Evolutionary conservation across 2,113 vertebrate genomes (phyloP).

Genomic region (Diphyllodes magnificus): DNA sequence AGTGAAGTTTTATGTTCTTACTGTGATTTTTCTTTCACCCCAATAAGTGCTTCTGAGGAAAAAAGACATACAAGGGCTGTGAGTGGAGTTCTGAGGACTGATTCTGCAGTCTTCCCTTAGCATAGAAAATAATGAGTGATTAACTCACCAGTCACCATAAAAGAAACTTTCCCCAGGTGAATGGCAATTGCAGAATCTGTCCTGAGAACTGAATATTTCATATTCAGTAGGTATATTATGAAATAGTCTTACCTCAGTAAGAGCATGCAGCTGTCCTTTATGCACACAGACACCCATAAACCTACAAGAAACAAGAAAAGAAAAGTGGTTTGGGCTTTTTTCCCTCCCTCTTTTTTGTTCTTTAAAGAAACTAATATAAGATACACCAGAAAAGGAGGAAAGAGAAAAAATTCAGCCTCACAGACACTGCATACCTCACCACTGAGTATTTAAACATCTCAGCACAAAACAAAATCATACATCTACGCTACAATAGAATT

Average conservation of each 20-base stretch:
- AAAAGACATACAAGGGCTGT: not conserved
- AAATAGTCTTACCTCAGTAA: slow-evolving; percentile 90
- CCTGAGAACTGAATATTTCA: not conserved
- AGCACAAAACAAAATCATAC: not conserved
- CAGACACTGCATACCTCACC: not conserved
- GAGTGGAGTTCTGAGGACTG: not conserved
- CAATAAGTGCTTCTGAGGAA: not conserved
- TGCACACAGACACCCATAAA: slow-evolving; percentile 98
- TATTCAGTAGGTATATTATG: not conserved
- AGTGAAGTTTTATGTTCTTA: not conserved
- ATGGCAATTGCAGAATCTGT: not conserved
- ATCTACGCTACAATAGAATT: not conserved
- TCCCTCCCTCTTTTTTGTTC: not conserved
- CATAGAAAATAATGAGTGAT: not conserved
- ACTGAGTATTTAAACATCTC: not conserved
- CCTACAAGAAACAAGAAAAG: slow-evolving; percentile 76
- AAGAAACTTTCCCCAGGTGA: not conserved
- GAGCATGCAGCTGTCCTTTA: slow-evolving; percentile 94
- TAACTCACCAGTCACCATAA: not conserved
- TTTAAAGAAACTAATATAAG: not conserved
- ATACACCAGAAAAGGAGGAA: not conserved
- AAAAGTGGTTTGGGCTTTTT: slow-evolving; percentile 55
- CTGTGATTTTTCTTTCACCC: not conserved
- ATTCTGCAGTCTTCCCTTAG: not conserved
- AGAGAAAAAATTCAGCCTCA: not conserved